Base-by-base conservation (phyloP, 92 coral and sea anemone species). In the Zoanthus sansibaricus region DNA sequence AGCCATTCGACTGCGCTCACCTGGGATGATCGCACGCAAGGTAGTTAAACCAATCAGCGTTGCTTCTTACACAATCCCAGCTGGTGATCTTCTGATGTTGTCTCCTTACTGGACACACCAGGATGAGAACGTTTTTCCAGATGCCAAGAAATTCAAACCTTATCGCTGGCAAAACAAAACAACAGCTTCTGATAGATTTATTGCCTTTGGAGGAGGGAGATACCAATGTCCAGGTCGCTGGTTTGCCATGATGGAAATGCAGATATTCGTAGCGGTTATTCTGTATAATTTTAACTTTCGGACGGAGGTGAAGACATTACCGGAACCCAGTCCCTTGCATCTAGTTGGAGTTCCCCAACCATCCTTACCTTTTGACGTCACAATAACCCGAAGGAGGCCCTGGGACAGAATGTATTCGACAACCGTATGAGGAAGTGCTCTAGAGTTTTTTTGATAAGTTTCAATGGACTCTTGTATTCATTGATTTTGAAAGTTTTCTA, bases 201-300 rank as follows among this genome's bases (percentile, higher is more conserved):
- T 90, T 58, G 92, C 92, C 48, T 90, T 90, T 62, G 92, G 92
- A 12, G 90, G 92, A 7, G 92, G 90, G 48, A 86, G 92, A 18
- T 90, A 85, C 86, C 92, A 86, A 42, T 90, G 92, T 13, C 92
- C 92, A 2, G 92, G 92, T 46, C 92, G 92, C 17, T 64, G 68
- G 77, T 90, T 90, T 86, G 92, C 92, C 47, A 78, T 90, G 92
- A 79, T 90, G 92, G 92, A 90, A 77, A 86, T 90, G 9, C 89
- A 90, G 79, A 72, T 90, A 72, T 90, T 90, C 87, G 44, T 90
- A 2, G 64, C 92, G 9, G 87, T 72, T 17, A 11, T 86, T 10
- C 75, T 90, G 15, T 86, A 83, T 77, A 56, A 68, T 48, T 90
- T 86, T 52, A 72, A 86, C 80, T 48, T 90, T 71, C 90, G 76